Base-by-base conservation (phyloP, 2,113 vertebrate genomes). In the Epinephelus moara region DNA sequence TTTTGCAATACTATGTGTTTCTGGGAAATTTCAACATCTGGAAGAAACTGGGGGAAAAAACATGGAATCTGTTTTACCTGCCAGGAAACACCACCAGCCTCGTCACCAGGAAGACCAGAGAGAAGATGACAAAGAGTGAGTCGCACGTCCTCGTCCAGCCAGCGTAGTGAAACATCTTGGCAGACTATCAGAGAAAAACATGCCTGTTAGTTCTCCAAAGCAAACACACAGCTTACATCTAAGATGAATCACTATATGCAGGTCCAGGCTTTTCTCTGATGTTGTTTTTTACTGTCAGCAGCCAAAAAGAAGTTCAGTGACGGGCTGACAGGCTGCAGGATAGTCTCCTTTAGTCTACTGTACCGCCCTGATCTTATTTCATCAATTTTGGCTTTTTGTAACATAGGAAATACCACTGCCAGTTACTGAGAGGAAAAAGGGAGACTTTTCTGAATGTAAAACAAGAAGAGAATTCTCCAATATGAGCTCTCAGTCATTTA, bases 161-260 rank as follows among this genome's bases (percentile, higher is more conserved):
- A 9, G 94, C 96, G 27, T 98, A 98, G 90, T 97, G 96, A 75
- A 97, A 94, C 94, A 98, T 96, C 92, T 98, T 98, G 15, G 96
- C 96, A 78, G 94, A 95, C 97, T 98, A 84, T 3, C 61, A 53
- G 7, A 27, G 50, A 30, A 62, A 81, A 80, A 79, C 40, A 8
- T 15, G 1, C 4, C 18, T 18, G 10, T 78, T 33, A 70, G 56
- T 82, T 64, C 27, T 68, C 0, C 15, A 78, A 23, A 66, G 33
- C 47, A 64, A 55, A 64, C 47, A 19, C 19, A 64, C 25, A 68
- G 2, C 18, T 18, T 78, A 67, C 2, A 74, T 30, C 4, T n/a
- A 30, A 42, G 8, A 49, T 19, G 17, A 19, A 47, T 67, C 1
- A 30, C 3, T 33, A 6, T 19, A 70, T 50, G 1, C 15, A 64